A percentile compares a stretch with the other conserved stretches of the same genome.
Evolutionary conservation across 2,797 vertebrate species (phyloP).

Genomic region (Pyrrhura leucotis): DNA sequence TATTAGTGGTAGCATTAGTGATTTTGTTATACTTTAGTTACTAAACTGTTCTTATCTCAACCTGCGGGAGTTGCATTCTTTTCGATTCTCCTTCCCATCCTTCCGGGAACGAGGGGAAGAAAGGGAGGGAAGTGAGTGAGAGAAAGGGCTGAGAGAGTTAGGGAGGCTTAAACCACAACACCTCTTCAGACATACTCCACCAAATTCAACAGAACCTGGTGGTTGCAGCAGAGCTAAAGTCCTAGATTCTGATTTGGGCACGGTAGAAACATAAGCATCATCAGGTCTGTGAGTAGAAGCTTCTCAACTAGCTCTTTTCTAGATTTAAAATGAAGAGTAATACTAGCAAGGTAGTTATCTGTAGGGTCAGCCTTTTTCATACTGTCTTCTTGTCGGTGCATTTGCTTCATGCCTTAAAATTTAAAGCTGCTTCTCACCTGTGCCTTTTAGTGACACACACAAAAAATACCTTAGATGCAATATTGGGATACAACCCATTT

Average conservation of each 20-base stretch:
- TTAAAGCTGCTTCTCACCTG: neutral
- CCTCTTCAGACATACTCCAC: neutral
- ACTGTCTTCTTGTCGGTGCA: neutral
- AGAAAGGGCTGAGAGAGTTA: no score
- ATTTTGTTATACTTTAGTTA: no score
- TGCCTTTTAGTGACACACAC: neutral
- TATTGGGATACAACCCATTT: neutral
- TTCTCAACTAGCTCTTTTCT: neutral
- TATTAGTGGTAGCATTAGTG: no score
- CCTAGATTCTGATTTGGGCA: neutral
- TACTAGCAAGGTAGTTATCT: neutral
- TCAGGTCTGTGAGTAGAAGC: neutral
- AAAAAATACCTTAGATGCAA: neutral
- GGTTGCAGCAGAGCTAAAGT: neutral
- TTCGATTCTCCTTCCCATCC: no score
- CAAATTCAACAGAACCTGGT: neutral
- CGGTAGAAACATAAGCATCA: neutral
- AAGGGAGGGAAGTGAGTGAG: no score
- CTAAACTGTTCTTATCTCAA: no score
- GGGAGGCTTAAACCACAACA: no score
- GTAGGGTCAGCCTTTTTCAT: neutral
- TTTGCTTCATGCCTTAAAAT: neutral
- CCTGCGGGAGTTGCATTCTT: no score
- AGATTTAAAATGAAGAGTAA: neutral
- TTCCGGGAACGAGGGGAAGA: no score